Percentiles rank a stretch among this genome's conserved stretches.
These are phyloP conservation scores for Oriolus oriolus DNA, from an alignment of 2,113 vertebrate genomes.

Conservation along the genomic window DNA sequence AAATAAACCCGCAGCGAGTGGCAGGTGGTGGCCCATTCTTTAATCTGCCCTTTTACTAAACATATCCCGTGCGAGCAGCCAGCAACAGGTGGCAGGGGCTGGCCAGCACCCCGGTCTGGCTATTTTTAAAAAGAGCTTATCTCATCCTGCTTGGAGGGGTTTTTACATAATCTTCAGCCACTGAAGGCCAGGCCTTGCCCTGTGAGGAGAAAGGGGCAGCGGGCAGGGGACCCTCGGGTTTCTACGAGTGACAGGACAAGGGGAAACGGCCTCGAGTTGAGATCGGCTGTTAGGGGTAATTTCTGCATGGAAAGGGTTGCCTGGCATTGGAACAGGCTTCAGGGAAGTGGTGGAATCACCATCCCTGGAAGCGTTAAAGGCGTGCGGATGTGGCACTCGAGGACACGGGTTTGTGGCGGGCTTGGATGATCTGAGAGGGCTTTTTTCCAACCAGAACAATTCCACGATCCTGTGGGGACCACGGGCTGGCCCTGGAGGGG, in stretches of 20 bases:
- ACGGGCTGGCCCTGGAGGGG: fast-evolving
- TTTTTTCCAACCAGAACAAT: not conserved
- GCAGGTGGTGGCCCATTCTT: slow-evolving; percentile 42
- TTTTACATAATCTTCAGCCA: slow-evolving; percentile 34
- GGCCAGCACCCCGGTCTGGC: not conserved
- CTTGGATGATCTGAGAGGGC: not conserved
- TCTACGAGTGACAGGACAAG: not conserved
- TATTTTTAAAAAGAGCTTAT: slow-evolving; percentile 61
- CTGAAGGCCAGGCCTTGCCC: not conserved
- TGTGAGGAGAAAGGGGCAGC: not conserved
- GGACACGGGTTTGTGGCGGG: not conserved
- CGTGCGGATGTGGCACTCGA: not conserved
- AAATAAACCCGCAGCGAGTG: not conserved
- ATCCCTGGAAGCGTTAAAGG: not conserved
- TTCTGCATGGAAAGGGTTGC: not conserved
- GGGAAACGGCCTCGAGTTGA: fast-evolving
- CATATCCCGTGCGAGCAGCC: not conserved
- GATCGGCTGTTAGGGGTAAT: not conserved
- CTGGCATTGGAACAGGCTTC: not conserved
- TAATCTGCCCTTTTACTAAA: slow-evolving; percentile 8
- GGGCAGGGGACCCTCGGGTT: not conserved
- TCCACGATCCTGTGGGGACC: fast-evolving
- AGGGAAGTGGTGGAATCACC: not conserved
- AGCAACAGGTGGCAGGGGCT: slow-evolving; percentile 45
- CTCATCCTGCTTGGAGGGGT: not conserved